Base-by-base conservation (phyloP, 2,797 vertebrate genomes). In the Alcedo atthis region DNA sequence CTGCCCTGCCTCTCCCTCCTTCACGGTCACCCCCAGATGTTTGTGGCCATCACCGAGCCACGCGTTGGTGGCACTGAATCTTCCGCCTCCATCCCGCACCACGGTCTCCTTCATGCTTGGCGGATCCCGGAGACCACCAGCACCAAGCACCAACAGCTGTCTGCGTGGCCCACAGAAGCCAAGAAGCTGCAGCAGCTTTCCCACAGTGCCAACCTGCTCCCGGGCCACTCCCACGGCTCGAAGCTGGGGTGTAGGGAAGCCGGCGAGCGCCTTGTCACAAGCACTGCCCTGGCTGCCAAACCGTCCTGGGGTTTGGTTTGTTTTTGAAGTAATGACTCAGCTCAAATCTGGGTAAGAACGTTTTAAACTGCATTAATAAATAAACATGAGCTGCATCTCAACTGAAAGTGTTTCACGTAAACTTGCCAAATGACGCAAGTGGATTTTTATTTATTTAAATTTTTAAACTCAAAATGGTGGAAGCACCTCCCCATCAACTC, bases 81-180 rank as follows among this genome's bases (percentile, higher is more conserved):
- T 53, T 26, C 16, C 2, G 0, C 35, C 32, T 3, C 55, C 32
- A 21, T 37, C 26, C 25, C 2, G 0, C 5, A 1, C 40, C 55
- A 22, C 1, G 1, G 28, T 64, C 42, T 19, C 37, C 40, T 20
- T 62, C 48, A 26, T 61, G 54, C 48, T 18, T 17, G 61, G 66
- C 12, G 3, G 0, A 48, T 28, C 6, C 32, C 5, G 1, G 45
- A 35, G 51, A 25, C 35, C 30, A 20, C 37, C 9, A 28, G 30
- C 30, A 20, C 37, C 9, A 28, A 33, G 63, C 4, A 3, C 43
- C 30, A 22, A 8, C 3, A 2, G 11, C 49, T 26, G 4, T 7
- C 49, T 17, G 2, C 12, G 0, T 6, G 25, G 30, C 51, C 54
- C 45, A 28, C 51, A 81, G 32, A 48, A 0, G 1, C 64, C 48